Evolutionary conservation across 1,140 invertebrate genomes (phyloP), one percentile per base, ranked within the genome.

Genomic region (Orchesella cincta): DNA sequence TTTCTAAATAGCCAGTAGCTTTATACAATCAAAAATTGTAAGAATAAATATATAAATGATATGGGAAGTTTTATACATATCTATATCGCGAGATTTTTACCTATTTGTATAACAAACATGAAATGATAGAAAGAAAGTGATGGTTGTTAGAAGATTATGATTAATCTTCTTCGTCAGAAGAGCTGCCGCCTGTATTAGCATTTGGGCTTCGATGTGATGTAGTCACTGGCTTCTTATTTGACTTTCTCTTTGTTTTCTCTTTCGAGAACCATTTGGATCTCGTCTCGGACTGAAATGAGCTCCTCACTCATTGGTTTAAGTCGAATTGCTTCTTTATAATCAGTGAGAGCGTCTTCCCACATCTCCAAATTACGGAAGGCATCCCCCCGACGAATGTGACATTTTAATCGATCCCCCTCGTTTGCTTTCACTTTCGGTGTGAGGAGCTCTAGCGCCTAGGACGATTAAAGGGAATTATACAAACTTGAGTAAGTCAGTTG

Each of bases 361-460:
- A 92, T 87, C 23, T 92, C 91, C 26, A 94, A 84, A 78, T 91
- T 88, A 79, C 89, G 91, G 31, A 94, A 88, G 0, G 91, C 92
- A 8, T 90, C 89, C 1, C 92, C 93, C 54, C 92, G 86, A 57
- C 92, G 86, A 29, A 90, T 89, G 35, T 93, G 89, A 83, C 91
- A 92, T 78, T 89, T 89, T 3, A 90, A 89, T 72, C 93, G 86
- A 81, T 89, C 90, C 34, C 85, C 84, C n/a, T 89, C 88, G 86
- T 95, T 95, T 31, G 88, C 87, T 73, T 89, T 87, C 72, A 92
- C 92, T 76, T 88, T 86, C 29, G 93, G 93, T 78, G 87, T 88
- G 84, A 94, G 86, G 54, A 94, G 84, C 73, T 93, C 91, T 67
- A 94, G 83, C 5, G 92, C 92, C 84, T 90, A 85, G 0, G 87